Conservation (phyloP, 2,113 vertebrate genomes). For the Myiozetetes cayanensis region DNA sequence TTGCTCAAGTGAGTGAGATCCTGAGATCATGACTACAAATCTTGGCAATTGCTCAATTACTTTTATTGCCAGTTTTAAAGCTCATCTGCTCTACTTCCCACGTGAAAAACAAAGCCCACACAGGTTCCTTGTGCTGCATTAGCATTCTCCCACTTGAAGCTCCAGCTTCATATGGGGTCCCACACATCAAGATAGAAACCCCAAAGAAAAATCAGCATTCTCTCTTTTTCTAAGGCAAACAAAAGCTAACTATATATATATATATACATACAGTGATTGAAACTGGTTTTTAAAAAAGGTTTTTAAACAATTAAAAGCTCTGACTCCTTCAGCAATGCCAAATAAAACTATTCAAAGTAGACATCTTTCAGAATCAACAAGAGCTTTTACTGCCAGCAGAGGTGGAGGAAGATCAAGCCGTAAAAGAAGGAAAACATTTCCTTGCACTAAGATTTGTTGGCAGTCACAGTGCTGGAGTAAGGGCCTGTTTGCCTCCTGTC, state of each 20-base stretch:
- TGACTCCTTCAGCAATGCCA: neutral
- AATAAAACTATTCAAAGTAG: neutral
- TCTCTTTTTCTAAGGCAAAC: neutral
- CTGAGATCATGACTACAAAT: neutral
- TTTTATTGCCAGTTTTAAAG: conserved; percentile 36
- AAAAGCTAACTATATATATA: neutral
- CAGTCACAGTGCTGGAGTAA: neutral
- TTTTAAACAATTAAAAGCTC: neutral
- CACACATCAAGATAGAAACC: neutral
- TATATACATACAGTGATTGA: neutral
- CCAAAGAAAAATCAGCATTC: neutral
- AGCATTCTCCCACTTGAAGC: neutral
- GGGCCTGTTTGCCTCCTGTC: neutral
- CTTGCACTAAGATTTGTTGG: neutral
- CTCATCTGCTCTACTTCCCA: conserved; percentile 3
- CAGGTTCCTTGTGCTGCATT: neutral
- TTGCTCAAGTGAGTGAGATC: conserved; percentile 20
- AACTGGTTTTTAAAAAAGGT: neutral
- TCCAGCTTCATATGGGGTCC: neutral
- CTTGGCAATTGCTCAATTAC: conserved; percentile 23
- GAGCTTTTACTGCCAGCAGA: neutral
- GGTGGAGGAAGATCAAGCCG: neutral
- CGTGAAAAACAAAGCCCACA: conserved; percentile 29
- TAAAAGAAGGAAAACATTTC: neutral
- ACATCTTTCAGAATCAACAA: neutral